Percentiles rank a stretch among this genome's conserved stretches.
These are phyloP conservation scores for Gasterosteus aculeatus DNA, from an alignment of 2,113 vertebrate genomes.

Conservation along the genomic window DNA sequence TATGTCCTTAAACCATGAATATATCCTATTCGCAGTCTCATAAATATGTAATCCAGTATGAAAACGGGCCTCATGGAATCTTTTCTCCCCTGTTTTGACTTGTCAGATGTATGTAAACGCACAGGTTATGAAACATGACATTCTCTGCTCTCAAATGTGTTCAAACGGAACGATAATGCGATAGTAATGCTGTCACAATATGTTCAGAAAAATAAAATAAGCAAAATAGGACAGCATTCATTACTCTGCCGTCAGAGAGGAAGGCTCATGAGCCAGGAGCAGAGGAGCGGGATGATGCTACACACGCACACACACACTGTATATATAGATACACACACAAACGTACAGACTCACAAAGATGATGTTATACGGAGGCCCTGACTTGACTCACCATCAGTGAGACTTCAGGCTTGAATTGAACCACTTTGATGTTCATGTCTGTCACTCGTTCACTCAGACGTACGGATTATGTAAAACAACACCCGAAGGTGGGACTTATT, in stretches of 20 bases:
- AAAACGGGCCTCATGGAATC: background rate
- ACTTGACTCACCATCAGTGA: slow-evolving; percentile 39
- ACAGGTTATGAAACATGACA: background rate
- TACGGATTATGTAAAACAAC: slow-evolving; percentile 14
- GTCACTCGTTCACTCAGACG: slow-evolving; percentile 21
- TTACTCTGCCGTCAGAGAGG: slow-evolving; percentile 28
- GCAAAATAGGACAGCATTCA: slow-evolving; percentile 5
- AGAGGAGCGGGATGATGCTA: slow-evolving; percentile 1
- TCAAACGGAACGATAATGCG: background rate
- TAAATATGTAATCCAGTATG: background rate
- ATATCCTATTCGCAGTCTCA: background rate
- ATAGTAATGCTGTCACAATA: background rate
- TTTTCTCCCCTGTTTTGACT: background rate
- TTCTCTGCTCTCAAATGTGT: background rate
- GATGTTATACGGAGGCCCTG: background rate
- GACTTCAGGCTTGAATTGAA: slow-evolving; percentile 37
- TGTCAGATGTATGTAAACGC: background rate
- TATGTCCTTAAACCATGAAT: background rate
- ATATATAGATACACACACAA: background rate
- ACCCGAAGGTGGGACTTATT: slow-evolving; percentile 4
- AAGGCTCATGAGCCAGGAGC: slow-evolving; percentile 20
- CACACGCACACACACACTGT: slow-evolving; percentile 1
- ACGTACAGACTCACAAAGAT: slow-evolving; percentile 1
- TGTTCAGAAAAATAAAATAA: background rate
- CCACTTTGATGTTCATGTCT: slow-evolving; percentile 39